phyloP scores from a whole-genome alignment of 2,797 vertebrate species.

The Thalassophryne amazonica region DNA sequence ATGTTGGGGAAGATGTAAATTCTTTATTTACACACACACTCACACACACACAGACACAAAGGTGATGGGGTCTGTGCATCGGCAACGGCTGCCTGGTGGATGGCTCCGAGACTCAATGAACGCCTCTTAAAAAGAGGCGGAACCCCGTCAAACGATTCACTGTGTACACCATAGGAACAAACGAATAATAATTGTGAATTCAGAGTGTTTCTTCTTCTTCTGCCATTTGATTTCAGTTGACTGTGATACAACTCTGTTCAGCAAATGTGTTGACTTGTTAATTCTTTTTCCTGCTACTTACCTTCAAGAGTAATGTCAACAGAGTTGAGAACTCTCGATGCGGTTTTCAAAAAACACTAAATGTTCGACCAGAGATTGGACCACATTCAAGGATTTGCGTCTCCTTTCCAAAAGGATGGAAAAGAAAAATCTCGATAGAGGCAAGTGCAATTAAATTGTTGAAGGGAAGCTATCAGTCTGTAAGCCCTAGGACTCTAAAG shows the following conservation, averaged over 20 bases:
- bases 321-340: conserved; percentile 77
- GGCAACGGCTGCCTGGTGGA: conserved; percentile 88
- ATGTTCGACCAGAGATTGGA: conserved; percentile 74
- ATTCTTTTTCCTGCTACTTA: conserved; percentile 74
- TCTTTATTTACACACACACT: conserved; percentile 33
- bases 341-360: conserved; percentile 77
- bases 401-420: conserved; percentile 84
- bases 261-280: conserved; percentile 69
- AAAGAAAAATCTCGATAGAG: conserved; percentile 85
- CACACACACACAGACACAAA: conserved; percentile 6
- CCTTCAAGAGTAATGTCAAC: conserved; percentile 71
- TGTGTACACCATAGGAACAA: conserved; percentile 79
- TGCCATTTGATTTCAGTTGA: conserved; percentile 72
- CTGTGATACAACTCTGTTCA: conserved; percentile 70
- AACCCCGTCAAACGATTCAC: conserved; percentile 63
- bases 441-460: conserved; percentile 99
- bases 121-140: conserved; percentile 65
- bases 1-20: conserved; percentile 54
- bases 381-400: conserved; percentile 81
- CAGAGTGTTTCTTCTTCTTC: conserved; percentile 70
- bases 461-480: conserved; percentile 99
- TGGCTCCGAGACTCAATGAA: conserved; percentile 60
- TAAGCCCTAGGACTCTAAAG: conserved; percentile 99
- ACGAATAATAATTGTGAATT: conserved; percentile 71
- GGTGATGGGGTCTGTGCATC: conserved; percentile 69